Conservation (phyloP, 2,113 vertebrate genomes). For the Chamaetylas fuelleborni region DNA sequence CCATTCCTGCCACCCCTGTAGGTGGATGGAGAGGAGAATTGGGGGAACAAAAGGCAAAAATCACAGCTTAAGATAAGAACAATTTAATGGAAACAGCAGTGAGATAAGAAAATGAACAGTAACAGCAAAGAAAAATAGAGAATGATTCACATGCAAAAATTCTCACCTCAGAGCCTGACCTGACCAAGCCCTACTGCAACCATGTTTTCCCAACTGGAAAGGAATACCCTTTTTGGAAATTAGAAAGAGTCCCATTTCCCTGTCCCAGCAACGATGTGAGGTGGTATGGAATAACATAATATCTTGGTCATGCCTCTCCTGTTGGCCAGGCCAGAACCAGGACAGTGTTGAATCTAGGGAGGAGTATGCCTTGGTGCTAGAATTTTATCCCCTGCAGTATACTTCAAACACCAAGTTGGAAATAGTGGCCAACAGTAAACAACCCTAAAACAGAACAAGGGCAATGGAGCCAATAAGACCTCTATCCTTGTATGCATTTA, state of each 20-base stretch:
- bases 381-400: neutral
- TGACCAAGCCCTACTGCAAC: accelerated
- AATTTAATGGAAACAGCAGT: neutral
- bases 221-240: neutral
- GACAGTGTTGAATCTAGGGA: neutral
- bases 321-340: accelerated
- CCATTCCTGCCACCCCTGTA: accelerated
- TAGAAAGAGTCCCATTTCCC: neutral
- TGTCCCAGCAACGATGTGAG: accelerated
- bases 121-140: neutral
- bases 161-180: neutral
- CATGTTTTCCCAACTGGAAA: neutral
- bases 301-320: neutral
- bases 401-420: neutral
- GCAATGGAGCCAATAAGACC: neutral
- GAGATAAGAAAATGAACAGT: neutral
- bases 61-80: neutral
- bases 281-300: no score
- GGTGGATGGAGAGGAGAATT: neutral
- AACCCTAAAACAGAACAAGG: neutral
- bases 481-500: neutral
- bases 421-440: neutral
- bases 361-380: neutral
- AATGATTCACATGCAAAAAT: neutral
- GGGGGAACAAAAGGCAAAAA: neutral